phyloP scores from a whole-genome alignment of 2,113 vertebrate genomes.

The Manacus vitellinus region DNA sequence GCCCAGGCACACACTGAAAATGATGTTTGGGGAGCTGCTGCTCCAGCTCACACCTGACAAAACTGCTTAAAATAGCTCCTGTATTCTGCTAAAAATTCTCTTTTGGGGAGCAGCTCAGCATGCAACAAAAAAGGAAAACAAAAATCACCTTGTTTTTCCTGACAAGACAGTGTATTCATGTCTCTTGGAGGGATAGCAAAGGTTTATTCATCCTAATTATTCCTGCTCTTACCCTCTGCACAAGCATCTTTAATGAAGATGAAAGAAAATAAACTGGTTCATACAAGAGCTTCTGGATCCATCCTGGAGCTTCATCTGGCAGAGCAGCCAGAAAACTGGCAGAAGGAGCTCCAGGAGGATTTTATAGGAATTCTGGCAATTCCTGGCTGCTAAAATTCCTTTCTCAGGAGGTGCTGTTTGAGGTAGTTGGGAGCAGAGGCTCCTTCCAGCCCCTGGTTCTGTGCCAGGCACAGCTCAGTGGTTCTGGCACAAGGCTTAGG shows the following conservation, averaged over 20 bases:
- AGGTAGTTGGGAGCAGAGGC: not conserved
- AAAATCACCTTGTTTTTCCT: not conserved
- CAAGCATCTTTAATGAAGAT: not conserved
- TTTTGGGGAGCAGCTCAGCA: not conserved
- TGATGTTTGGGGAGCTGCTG: not conserved
- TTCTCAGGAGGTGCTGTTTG: not conserved
- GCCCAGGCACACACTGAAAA: not conserved
- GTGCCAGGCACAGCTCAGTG: not conserved
- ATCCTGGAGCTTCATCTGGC: not conserved
- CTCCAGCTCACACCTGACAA: not conserved
- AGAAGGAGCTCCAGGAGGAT: not conserved
- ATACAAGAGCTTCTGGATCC: not conserved
- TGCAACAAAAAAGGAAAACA: not conserved
- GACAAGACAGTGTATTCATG: not conserved
- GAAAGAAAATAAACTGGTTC: not conserved
- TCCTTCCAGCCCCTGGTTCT: not conserved
- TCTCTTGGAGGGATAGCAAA: not conserved
- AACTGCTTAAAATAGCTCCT: not conserved
- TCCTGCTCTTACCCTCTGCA: not conserved
- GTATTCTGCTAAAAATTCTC: not conserved
- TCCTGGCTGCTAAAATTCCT: not conserved
- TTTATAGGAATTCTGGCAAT: not conserved
- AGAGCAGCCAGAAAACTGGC: not conserved
- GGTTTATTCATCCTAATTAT: not conserved
- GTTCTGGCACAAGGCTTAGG: not conserved